These are phyloP conservation scores for Nymphicus hollandicus DNA, from an alignment of 2,113 vertebrate genomes.

Conservation along the genomic window DNA sequence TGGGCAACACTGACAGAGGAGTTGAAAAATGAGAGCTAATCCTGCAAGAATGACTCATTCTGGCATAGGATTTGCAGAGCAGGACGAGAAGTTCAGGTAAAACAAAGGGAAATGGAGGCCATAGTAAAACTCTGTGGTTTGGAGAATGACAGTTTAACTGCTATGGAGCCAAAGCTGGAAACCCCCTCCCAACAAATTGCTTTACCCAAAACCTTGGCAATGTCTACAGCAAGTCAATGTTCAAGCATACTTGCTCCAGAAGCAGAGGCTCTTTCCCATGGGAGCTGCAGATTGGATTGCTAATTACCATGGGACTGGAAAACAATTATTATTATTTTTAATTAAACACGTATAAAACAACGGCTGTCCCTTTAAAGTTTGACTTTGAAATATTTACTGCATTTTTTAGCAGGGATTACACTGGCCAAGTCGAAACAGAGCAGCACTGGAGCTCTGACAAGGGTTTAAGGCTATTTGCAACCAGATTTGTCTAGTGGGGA, in stretches of 20 bases:
- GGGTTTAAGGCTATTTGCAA: not conserved
- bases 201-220: slow-evolving; percentile 7
- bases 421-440: not conserved
- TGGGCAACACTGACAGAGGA: slow-evolving; percentile 25
- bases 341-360: slow-evolving; percentile 55
- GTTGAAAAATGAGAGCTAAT: slow-evolving; percentile 53
- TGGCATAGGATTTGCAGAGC: slow-evolving; percentile 42
- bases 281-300: not conserved
- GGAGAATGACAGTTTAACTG: not conserved
- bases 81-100: slow-evolving; percentile 54
- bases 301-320: slow-evolving; percentile 38
- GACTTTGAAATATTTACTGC: slow-evolving; percentile 51
- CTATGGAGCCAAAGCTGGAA: not conserved
- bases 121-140: slow-evolving; percentile 25
- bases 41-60: slow-evolving; percentile 57
- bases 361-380: slow-evolving; percentile 27
- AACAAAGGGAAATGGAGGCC: slow-evolving; percentile 21
- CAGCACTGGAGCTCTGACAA: not conserved
- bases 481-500: not conserved
- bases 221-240: not conserved
- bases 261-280: slow-evolving; percentile 45
- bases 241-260: not conserved
- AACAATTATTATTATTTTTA: slow-evolving; percentile 46
- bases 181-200: slow-evolving; percentile 52
- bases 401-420: not conserved